Conservation (phyloP, 2,113 vertebrate species). For the Taurulus bubalis region DNA sequence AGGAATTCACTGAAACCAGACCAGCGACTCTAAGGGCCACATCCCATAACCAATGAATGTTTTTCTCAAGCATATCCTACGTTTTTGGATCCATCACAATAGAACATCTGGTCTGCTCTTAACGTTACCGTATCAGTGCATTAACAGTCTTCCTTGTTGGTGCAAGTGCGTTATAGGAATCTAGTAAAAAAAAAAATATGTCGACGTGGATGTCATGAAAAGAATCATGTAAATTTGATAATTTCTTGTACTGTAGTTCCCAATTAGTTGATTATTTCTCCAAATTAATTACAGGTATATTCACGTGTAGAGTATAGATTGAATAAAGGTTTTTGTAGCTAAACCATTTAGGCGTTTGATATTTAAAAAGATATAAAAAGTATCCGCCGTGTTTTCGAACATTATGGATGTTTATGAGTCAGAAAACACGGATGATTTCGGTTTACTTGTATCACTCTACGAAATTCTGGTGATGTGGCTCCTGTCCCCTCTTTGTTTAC, state of each 20-base stretch:
- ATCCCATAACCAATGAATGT: neutral
- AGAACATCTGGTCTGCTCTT: neutral
- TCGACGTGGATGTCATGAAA: neutral
- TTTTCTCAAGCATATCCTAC: neutral
- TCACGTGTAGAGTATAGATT: neutral
- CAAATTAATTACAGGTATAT: neutral
- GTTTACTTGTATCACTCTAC: neutral
- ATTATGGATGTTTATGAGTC: neutral
- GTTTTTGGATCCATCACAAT: neutral
- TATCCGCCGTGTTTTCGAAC: neutral
- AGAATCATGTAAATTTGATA: neutral
- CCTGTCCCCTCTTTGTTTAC: neutral
- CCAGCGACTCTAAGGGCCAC: neutral
- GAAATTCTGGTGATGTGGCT: neutral
- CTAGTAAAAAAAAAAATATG: neutral
- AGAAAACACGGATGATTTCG: neutral
- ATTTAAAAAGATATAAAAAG: neutral
- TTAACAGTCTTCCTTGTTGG: neutral
- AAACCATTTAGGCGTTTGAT: neutral
- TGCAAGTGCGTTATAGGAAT: neutral
- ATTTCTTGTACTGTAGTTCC: neutral
- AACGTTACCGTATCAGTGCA: neutral
- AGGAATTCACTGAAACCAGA: neutral
- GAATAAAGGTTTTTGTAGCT: neutral
- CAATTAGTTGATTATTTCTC: neutral